Evolutionary conservation across 2,113 vertebrate genomes (phyloP), one percentile per base, ranked within the genome.

Genomic region (Rhadina sibilatrix): DNA sequence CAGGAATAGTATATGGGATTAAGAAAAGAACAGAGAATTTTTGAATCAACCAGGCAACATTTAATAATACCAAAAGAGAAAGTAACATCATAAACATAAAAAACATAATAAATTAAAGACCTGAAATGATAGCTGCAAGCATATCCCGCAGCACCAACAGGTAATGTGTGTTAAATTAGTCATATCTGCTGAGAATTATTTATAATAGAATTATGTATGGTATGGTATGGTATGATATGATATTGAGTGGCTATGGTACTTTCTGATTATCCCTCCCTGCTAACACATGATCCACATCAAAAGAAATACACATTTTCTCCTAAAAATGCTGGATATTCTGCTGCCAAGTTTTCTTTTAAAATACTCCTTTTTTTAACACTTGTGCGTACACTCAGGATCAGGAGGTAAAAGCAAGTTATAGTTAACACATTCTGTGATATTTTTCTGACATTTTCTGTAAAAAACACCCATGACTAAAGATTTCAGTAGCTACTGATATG

Each of bases 281-380:
- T 74, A 70, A 59, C 79, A 93, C 63, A 72, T 15, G 53, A 95
- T 59, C 59, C 23, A 63, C 42, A 83, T 66, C 33, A 83, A 92
- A 89, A 77, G 64, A 83, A 90, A 88, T n/a, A 50, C 1, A 56
- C 24, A 75, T 81, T 88, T 92, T 83, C 57, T 84, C 5, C n/a
- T 53, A 23, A 84, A 94, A 95, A 83, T 60, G n/a, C 30, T 71
- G 72, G 25, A 71, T 89, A 79, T 87, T 92, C 60, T 89, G 20
- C 81, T 96, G 95, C 87, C 93, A 94, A 89, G 76, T 91, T 94
- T 68, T 85, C 57, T 52, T 81, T 75, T 65, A 94, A 92, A 95
- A 91, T 79, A 76, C 38, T 53, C 47, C 35, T 31, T 95, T 95
- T 95, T 94, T 92, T 91, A 95, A 95, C 91, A 94, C 83, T 94